phyloP scores from a whole-genome alignment of 2,113 vertebrate species.

The Acinonyx jubatus region DNA sequence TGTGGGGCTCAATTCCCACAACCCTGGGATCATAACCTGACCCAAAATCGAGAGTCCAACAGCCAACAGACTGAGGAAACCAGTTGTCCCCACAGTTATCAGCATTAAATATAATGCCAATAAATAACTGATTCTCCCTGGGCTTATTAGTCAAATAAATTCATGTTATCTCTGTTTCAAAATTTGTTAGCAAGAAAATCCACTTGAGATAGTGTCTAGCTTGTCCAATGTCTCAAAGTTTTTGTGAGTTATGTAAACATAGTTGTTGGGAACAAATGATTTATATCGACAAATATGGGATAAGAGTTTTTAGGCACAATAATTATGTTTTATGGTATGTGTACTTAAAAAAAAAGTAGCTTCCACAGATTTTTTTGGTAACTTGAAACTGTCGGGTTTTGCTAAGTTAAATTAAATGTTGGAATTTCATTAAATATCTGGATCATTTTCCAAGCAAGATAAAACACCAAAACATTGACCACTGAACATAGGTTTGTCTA shows the following conservation, averaged over 20 bases:
- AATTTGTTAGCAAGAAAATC: background rate
- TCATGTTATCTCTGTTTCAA: background rate
- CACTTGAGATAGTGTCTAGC: background rate
- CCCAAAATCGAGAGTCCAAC: too few species aligned
- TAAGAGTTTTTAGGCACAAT: background rate
- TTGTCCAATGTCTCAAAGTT: background rate
- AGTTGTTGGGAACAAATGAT: background rate
- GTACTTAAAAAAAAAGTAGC: background rate
- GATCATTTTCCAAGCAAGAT: background rate
- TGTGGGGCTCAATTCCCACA: too few species aligned
- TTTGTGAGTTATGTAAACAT: background rate
- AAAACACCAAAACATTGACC: background rate
- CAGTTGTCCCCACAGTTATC: background rate
- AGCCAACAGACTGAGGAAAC: too few species aligned
- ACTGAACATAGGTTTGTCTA: background rate
- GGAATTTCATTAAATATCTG: background rate
- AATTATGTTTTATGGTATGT: background rate
- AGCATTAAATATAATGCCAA: background rate
- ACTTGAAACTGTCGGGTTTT: background rate
- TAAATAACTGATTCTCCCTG: background rate
- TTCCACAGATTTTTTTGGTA: background rate
- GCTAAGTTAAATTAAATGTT: background rate
- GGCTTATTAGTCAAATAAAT: background rate
- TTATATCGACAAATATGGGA: background rate
- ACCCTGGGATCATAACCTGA: too few species aligned